Percentiles rank a stretch among this genome's conserved stretches.
Conservation (phyloP, 2,888 invertebrate species). For the Schizaphis graminum region DNA sequence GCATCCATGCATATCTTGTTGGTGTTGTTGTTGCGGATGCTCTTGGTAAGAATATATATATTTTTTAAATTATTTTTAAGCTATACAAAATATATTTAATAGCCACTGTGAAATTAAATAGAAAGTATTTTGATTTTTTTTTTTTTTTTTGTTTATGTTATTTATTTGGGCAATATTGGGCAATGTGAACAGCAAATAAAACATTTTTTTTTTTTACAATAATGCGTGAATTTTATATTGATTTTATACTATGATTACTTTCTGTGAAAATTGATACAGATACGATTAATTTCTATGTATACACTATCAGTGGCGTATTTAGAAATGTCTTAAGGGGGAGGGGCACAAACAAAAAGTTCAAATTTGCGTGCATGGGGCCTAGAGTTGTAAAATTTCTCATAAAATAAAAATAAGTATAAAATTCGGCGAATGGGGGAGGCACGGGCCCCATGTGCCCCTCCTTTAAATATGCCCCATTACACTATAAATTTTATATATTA, state of each 20-base stretch:
- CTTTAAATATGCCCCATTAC: no score
- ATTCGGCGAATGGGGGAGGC: no score
- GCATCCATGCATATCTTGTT: constrained; percentile 73
- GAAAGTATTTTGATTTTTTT: background rate
- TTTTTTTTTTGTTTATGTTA: background rate
- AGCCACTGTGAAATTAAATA: background rate
- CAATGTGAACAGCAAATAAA: background rate
- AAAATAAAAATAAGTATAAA: no score
- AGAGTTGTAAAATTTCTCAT: no score
- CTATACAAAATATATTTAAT: background rate
- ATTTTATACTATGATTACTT: background rate
- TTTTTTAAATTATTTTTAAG: background rate
- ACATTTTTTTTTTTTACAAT: background rate
- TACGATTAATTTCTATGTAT: background rate
- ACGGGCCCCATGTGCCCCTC: no score
- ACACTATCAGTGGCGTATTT: no score
- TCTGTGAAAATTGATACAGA: background rate
- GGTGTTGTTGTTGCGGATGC: constrained; percentile 74
- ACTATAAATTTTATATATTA: no score
- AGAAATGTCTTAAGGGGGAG: no score
- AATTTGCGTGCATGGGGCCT: no score
- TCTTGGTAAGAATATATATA: constrained; percentile 71
- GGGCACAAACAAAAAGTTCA: no score
- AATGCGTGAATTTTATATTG: background rate
- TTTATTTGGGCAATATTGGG: no score